phyloP scores from a whole-genome alignment of 2,113 vertebrate genomes.

The Microcebus murinus region DNA sequence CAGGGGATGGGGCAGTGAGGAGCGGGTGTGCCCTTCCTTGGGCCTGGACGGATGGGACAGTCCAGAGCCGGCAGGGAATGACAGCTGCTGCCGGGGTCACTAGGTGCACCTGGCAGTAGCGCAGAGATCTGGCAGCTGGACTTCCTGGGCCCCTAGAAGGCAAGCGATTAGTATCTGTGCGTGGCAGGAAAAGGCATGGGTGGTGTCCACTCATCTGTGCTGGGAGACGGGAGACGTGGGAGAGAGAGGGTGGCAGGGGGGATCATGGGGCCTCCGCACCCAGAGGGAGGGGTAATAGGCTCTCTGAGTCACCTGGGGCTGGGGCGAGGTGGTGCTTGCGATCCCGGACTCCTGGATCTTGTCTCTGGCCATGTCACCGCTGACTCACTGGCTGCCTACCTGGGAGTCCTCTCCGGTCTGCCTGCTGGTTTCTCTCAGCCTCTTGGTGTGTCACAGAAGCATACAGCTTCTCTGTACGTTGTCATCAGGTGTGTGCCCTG shows the following conservation, averaged over 20 bases:
- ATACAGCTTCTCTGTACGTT: neutral
- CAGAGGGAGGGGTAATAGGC: neutral
- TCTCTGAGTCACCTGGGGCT: conserved; percentile 63
- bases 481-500: neutral
- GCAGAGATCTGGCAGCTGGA: neutral
- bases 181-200: neutral
- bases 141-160: neutral
- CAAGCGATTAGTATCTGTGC: neutral
- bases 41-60: neutral
- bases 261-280: neutral
- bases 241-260: neutral
- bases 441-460: neutral
- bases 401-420: neutral
- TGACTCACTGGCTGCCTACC: conserved; percentile 65
- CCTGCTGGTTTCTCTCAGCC: conserved; percentile 40
- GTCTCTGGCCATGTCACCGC: neutral
- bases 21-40: neutral
- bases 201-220: neutral
- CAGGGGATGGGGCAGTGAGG: neutral
- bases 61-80: neutral
- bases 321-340: neutral
- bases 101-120: neutral
- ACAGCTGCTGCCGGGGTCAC: neutral
- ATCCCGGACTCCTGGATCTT: neutral
- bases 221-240: neutral